Conservation (phyloP, 1,140 invertebrate genomes). For the Oedothorax gibbosus region DNA sequence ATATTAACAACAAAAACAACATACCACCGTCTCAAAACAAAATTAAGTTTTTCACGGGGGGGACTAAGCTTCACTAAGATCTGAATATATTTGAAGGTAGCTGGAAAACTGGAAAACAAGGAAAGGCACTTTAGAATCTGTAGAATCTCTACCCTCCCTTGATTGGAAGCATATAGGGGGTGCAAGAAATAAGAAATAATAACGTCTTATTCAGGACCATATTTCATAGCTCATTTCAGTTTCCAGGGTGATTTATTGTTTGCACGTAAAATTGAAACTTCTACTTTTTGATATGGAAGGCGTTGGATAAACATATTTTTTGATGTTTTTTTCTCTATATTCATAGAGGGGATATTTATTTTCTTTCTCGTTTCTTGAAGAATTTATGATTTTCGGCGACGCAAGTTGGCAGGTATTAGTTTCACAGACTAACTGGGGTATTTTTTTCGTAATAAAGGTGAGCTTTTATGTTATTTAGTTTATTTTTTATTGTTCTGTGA, state of each 20-base stretch:
- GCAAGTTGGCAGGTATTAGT: constrained; percentile 42
- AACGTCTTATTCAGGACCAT: constrained; percentile 30
- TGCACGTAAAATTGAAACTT: constrained; percentile 51
- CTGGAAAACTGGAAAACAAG: constrained; percentile 16
- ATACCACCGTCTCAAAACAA: constrained; percentile 10
- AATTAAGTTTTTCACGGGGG: constrained; percentile 17
- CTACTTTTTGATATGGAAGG: constrained; percentile 34
- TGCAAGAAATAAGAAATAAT: constrained; percentile 21
- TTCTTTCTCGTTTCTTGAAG: not conserved
- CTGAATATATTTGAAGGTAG: constrained; percentile 14
- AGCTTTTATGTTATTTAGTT: not conserved
- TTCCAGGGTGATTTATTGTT: constrained; percentile 43
- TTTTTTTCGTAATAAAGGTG: constrained; percentile 14
- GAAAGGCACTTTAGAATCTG: constrained; percentile 46
- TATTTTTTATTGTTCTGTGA: constrained; percentile 8
- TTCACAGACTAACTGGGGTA: not conserved
- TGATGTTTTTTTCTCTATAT: constrained; percentile 15
- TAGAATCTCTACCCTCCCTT: constrained; percentile 5
- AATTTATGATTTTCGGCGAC: constrained; percentile 35
- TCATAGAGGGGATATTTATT: constrained; percentile 12
- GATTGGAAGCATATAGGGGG: constrained; percentile 18
- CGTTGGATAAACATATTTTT: constrained; percentile 30
- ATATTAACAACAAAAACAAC: constrained; percentile 43
- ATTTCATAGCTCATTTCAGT: constrained; percentile 51
- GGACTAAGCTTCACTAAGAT: not conserved